phyloP scores from a whole-genome alignment of 2,888 invertebrate genomes.

The Rosalia funebris region DNA sequence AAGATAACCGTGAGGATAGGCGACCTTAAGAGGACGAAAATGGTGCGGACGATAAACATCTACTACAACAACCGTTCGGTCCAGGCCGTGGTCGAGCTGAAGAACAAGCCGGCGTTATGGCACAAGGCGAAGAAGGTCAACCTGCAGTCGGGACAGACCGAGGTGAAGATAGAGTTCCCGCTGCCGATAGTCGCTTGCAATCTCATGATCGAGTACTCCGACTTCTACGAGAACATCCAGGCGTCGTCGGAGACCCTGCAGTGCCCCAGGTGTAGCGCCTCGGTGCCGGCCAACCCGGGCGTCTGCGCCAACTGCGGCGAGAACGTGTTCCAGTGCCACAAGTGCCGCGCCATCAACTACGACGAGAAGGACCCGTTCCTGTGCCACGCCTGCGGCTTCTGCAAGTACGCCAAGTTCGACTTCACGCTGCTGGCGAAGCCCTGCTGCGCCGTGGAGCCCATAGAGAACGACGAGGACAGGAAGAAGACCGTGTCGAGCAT shows the following conservation, averaged over 20 bases:
- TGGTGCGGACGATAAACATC: slow-evolving; percentile 95
- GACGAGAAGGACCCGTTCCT: slow-evolving; percentile 99
- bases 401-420: slow-evolving; percentile 99
- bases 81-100: slow-evolving; percentile 96
- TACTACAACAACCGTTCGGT: slow-evolving; percentile 97
- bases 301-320: slow-evolving; percentile 98
- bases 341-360: slow-evolving; percentile 98
- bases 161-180: slow-evolving; percentile 96
- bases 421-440: slow-evolving; percentile 90
- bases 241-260: slow-evolving; percentile 85
- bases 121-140: slow-evolving; percentile 95
- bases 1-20: slow-evolving; percentile 92
- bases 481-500: slow-evolving; percentile 94
- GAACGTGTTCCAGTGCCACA: slow-evolving; percentile 99
- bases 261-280: slow-evolving; percentile 83
- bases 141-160: slow-evolving; percentile 90
- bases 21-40: slow-evolving; percentile 95
- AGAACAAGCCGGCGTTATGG: slow-evolving; percentile 96
- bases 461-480: slow-evolving; percentile 95
- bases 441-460: slow-evolving; percentile 96
- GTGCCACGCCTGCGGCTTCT: slow-evolving; percentile 98
- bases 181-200: slow-evolving; percentile 97
- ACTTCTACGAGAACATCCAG: slow-evolving; percentile 96
- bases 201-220: slow-evolving; percentile 97
- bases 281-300: slow-evolving; percentile 96